Evolutionary conservation across 2,113 vertebrate species (phyloP).

Genomic region (Himantopus leucocephalus): DNA sequence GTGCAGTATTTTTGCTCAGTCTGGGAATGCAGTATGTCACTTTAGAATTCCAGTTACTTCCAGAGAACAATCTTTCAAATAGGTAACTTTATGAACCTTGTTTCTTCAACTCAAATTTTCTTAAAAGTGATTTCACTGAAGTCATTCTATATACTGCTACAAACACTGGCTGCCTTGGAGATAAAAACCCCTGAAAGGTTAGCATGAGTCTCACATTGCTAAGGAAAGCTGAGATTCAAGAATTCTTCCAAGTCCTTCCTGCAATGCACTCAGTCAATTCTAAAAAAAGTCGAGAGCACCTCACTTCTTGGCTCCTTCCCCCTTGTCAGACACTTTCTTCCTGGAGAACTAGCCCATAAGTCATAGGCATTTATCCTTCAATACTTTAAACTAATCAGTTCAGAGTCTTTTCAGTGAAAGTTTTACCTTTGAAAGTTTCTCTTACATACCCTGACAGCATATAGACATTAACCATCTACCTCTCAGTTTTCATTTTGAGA

Average conservation of each 20-base stretch:
- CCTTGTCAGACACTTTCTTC: background rate
- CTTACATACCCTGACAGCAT: background rate
- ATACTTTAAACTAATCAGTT: background rate
- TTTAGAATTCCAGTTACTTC: background rate
- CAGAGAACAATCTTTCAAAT: background rate
- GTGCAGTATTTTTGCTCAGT: background rate
- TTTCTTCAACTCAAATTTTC: background rate
- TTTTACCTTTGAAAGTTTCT: background rate
- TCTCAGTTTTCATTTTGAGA: background rate
- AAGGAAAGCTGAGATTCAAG: background rate
- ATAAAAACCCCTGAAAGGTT: background rate
- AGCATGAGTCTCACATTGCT: background rate
- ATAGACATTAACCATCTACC: background rate
- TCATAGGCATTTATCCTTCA: background rate
- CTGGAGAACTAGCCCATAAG: background rate
- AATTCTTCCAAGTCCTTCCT: background rate
- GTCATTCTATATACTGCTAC: background rate
- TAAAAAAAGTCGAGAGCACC: background rate
- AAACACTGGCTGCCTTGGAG: background rate
- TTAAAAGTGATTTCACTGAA: background rate
- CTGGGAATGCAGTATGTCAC: background rate
- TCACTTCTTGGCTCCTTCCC: background rate
- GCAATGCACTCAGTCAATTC: background rate
- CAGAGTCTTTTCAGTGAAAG: background rate
- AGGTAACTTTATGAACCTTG: background rate